A percentile compares a stretch with the other conserved stretches of the same genome.
These are phyloP conservation scores for Hedya salicella DNA, from an alignment of 2,888 invertebrate genomes.

Conservation along the genomic window DNA sequence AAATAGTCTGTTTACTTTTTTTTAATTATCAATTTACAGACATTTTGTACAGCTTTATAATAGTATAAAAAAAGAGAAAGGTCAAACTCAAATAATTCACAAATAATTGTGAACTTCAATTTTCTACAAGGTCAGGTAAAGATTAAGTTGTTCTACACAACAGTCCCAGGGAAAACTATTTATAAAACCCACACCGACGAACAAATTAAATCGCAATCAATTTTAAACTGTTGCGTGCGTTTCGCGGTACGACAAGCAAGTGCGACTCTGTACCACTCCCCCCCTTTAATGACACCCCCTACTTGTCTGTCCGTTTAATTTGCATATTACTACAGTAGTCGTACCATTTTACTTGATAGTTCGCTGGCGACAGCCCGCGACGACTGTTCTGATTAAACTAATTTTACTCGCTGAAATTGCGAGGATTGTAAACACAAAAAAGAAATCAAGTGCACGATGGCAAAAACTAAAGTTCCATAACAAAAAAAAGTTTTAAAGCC, in stretches of 20 bases:
- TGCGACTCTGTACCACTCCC: constrained; percentile 73
- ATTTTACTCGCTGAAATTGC: neutral
- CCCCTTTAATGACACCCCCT: constrained; percentile 70
- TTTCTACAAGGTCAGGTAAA: too few relatives aligned
- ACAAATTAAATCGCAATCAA: constrained; percentile 43
- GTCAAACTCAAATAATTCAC: too few relatives aligned
- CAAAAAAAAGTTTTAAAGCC: constrained; percentile 16
- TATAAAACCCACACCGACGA: constrained; percentile 7
- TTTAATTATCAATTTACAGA: too few relatives aligned
- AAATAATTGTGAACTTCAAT: too few relatives aligned
- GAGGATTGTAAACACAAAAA: neutral
- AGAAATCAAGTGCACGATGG: neutral
- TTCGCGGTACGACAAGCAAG: constrained; percentile 55
- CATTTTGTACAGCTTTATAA: too few relatives aligned
- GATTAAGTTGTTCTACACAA: neutral
- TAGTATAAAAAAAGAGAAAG: too few relatives aligned
- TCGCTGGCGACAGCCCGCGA: constrained; percentile 14
- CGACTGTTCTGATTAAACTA: constrained; percentile 15
- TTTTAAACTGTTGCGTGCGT: constrained; percentile 65
- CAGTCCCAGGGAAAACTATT: neutral
- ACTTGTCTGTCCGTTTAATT: constrained; percentile 72
- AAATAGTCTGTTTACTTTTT: too few relatives aligned
- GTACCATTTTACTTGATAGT: constrained; percentile 53
- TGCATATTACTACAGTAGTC: constrained; percentile 75
- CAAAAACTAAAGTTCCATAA: neutral